Evolutionary conservation across 2,888 invertebrate genomes (phyloP).

Genomic region (Athalia cordata): DNA sequence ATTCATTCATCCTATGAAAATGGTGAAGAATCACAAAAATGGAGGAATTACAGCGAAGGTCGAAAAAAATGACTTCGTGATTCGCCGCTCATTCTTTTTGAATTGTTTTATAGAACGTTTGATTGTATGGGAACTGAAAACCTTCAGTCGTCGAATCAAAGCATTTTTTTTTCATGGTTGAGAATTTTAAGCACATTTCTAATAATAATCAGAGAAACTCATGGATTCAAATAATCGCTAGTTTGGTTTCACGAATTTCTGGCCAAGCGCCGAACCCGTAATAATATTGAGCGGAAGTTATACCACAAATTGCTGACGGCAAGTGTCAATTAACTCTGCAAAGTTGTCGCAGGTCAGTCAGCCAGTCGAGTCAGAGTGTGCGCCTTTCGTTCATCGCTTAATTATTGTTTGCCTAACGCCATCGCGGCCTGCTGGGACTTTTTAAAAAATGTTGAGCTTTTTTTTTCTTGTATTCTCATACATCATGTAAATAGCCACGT

Average conservation of each 20-base stretch:
- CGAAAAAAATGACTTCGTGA: too few species aligned
- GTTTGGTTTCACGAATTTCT: too few species aligned
- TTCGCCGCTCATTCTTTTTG: too few species aligned
- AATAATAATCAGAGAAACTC: too few species aligned
- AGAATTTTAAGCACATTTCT: too few species aligned
- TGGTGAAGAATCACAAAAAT: too few species aligned
- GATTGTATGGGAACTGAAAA: too few species aligned
- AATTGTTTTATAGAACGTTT: too few species aligned
- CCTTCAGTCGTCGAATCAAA: too few species aligned
- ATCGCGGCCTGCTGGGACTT: neutral
- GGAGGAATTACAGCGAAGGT: too few species aligned
- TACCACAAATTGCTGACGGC: slow-evolving; percentile 8
- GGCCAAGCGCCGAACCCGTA: neutral
- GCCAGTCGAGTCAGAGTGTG: neutral
- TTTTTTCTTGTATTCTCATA: neutral
- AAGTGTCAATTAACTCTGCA: slow-evolving; percentile 17
- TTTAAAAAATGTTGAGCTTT: neutral
- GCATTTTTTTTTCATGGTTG: too few species aligned
- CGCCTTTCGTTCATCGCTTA: slow-evolving; percentile 21
- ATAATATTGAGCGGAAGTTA: slow-evolving; percentile 22
- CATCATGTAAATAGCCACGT: neutral
- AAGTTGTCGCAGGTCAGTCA: slow-evolving; percentile 36
- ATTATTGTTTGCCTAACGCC: slow-evolving; percentile 34
- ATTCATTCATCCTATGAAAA: neutral
- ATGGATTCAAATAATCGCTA: too few species aligned